Percentiles rank a stretch among this genome's conserved stretches.
Evolutionary conservation across 2,888 invertebrate species (phyloP).

Genomic region (Oligia latruncula): DNA sequence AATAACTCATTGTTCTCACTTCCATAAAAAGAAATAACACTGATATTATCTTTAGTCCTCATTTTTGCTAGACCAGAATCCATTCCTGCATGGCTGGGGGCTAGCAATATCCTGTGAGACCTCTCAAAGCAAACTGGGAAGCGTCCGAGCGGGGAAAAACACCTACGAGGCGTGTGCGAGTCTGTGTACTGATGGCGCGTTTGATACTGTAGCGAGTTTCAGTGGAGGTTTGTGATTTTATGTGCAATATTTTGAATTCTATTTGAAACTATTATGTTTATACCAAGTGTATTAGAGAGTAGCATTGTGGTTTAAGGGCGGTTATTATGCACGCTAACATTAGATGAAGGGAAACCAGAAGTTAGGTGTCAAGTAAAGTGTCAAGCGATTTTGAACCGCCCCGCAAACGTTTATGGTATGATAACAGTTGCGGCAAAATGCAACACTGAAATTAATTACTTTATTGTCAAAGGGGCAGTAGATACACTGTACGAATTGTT

Average conservation of each 20-base stretch:
- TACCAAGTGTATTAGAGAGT: no score
- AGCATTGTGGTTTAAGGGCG: no score
- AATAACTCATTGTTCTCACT: background rate
- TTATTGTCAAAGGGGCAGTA: background rate
- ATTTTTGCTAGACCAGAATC: slow-evolving; percentile 52
- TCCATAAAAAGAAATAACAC: slow-evolving; percentile 41
- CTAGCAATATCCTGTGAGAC: slow-evolving; percentile 77
- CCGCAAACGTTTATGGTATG: no score
- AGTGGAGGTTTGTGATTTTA: background rate
- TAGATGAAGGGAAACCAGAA: no score
- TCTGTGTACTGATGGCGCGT: slow-evolving; percentile 13
- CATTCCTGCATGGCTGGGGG: slow-evolving; percentile 68
- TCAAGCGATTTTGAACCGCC: no score
- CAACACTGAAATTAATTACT: no score
- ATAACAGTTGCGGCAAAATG: no score
- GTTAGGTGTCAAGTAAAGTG: no score
- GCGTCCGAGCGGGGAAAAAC: slow-evolving; percentile 73
- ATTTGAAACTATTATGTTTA: background rate
- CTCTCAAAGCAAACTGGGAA: slow-evolving; percentile 72
- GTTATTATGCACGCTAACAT: no score
- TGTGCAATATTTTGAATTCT: background rate
- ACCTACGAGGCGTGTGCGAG: slow-evolving; percentile 52
- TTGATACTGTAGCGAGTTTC: slow-evolving; percentile 21
- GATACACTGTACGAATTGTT: background rate
- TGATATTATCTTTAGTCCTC: slow-evolving; percentile 46